These are phyloP conservation scores for Dinomys branickii DNA, from an alignment of 2,113 vertebrate species.

Conservation along the genomic window DNA sequence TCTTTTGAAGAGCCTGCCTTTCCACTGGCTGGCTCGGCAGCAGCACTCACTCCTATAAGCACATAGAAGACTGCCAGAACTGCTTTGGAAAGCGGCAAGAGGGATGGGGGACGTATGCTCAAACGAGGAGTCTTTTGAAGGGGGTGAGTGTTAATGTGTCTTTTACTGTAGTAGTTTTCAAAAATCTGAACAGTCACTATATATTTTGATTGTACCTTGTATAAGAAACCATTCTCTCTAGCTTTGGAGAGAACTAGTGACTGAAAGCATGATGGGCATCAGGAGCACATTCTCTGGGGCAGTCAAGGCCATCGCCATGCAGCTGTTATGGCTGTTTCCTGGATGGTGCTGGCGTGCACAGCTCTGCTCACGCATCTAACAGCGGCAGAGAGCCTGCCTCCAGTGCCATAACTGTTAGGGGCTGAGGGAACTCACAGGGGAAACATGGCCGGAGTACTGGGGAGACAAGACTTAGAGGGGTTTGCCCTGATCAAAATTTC, in stretches of 20 bases:
- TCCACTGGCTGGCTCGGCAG: background rate
- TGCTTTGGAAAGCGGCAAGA: background rate
- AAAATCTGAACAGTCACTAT: background rate
- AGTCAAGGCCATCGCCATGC: background rate
- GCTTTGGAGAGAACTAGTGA: background rate
- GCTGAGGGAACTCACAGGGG: background rate
- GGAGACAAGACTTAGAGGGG: background rate
- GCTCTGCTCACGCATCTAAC: background rate
- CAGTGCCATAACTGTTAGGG: background rate
- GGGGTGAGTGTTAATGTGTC: background rate
- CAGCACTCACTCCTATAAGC: background rate
- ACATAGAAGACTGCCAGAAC: background rate
- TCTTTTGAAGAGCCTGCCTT: background rate
- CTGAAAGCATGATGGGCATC: background rate
- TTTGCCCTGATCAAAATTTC: background rate
- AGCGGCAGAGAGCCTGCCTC: no score
- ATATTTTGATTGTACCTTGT: background rate
- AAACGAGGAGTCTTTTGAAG: background rate
- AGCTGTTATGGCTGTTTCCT: background rate
- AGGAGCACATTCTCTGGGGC: rapidly evolving
- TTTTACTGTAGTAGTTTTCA: background rate
- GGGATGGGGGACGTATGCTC: background rate
- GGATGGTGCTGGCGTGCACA: background rate
- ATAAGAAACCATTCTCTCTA: background rate
- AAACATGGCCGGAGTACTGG: background rate